phyloP scores from a whole-genome alignment of 2,888 invertebrate genomes.

The Nomada goodeniana region DNA sequence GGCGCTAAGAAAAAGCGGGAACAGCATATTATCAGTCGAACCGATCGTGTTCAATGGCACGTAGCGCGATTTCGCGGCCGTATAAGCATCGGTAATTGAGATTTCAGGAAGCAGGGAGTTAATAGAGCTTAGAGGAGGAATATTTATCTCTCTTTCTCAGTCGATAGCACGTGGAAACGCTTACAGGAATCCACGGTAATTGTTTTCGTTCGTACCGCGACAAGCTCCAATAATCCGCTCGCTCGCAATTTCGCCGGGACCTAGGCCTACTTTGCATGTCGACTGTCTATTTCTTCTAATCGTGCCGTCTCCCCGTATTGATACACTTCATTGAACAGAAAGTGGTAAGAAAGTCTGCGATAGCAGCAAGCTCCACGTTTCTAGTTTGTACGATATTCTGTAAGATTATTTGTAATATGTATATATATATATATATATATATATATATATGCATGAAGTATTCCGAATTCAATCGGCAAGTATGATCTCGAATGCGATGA shows the following conservation, averaged over 20 bases:
- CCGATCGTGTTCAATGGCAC: constrained; percentile 56
- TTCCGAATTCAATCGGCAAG: no score
- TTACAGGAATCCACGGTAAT: constrained; percentile 48
- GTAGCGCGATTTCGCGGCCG: constrained; percentile 61
- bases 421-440: no score
- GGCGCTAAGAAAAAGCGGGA: constrained; percentile 8
- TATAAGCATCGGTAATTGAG: constrained; percentile 28
- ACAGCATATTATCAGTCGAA: constrained; percentile 5
- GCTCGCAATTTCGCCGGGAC: constrained; percentile 72
- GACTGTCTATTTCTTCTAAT: constrained; percentile 54
- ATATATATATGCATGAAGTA: no score
- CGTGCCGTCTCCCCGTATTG: constrained; percentile 58
- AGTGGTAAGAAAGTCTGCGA: constrained; percentile 39
- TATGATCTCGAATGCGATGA: no score
- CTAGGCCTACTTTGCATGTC: constrained; percentile 75
- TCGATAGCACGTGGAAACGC: constrained; percentile 24
- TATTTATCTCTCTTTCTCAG: constrained; percentile 29
- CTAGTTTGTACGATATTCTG: background rate
- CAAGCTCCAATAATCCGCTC: constrained; percentile 78
- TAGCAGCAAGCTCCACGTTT: constrained; percentile 33
- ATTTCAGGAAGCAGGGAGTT: constrained; percentile 62
- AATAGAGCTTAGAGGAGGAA: constrained; percentile 75
- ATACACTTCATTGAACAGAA: constrained; percentile 59
- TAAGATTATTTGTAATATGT: background rate
- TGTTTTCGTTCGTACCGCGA: constrained; percentile 70